Conservation (phyloP, 2,113 vertebrate genomes). For the Apus apus region DNA sequence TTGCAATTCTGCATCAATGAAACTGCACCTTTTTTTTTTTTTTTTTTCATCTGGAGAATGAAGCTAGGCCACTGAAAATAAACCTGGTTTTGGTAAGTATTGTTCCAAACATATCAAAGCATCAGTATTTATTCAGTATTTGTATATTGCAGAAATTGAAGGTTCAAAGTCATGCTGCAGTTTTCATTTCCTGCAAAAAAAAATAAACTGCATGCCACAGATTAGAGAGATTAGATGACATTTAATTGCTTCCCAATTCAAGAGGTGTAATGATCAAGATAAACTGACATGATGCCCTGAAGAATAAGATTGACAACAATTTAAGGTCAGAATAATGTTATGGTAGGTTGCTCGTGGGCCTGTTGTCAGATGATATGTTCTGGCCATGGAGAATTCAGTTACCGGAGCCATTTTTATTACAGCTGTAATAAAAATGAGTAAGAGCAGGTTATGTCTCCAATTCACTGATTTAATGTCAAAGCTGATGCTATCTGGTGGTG, state of each 20-base stretch:
- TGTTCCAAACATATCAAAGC: background rate
- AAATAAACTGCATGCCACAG: background rate
- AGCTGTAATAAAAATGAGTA: background rate
- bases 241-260: conserved; percentile 2
- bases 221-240: background rate
- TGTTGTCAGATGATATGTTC: background rate
- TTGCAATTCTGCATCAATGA: background rate
- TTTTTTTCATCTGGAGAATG: background rate
- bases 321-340: background rate
- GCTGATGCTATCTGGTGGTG: background rate
- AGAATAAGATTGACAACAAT: background rate
- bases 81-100: background rate
- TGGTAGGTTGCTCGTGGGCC: accelerated
- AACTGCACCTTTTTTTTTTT: background rate
- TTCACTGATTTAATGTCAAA: background rate
- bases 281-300: background rate
- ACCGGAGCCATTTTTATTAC: background rate
- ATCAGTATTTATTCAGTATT: background rate
- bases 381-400: background rate
- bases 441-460: background rate
- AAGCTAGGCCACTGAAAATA: background rate
- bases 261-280: background rate
- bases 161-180: background rate
- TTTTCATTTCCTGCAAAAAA: conserved; percentile 13
- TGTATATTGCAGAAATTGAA: background rate